Percentiles rank a stretch among this genome's conserved stretches.
Evolutionary conservation across 1,140 invertebrate species (phyloP).

Genomic region (Anastatus disparis): DNA sequence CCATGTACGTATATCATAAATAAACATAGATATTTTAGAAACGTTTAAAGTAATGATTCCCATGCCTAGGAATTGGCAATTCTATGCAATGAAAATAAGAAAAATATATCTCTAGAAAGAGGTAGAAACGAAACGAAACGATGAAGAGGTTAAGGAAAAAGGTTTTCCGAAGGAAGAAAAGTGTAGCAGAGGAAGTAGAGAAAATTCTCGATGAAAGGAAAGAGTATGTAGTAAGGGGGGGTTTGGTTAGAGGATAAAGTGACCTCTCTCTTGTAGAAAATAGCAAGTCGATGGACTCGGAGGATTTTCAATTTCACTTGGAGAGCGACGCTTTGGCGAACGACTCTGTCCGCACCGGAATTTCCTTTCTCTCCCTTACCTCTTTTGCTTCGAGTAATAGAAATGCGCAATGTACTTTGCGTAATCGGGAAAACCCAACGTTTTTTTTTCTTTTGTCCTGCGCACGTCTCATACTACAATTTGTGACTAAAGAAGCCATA

Average conservation of each 20-base stretch:
- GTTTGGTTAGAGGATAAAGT: not conserved
- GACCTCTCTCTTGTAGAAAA: not conserved
- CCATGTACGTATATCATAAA: no score
- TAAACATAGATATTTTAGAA: not conserved
- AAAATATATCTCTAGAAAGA: not conserved
- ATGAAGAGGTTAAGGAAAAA: not conserved
- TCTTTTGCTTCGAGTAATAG: no score
- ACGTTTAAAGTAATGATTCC: not conserved
- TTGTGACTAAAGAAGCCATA: no score
- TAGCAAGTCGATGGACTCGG: conserved; percentile 7
- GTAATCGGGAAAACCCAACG: no score
- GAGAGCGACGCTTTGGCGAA: no score
- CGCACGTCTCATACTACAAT: no score
- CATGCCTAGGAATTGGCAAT: not conserved
- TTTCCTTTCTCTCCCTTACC: no score
- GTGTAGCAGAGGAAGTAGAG: not conserved
- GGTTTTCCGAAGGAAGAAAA: conserved; percentile 8
- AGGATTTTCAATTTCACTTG: conserved; percentile 34
- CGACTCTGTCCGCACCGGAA: not conserved
- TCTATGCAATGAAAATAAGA: not conserved
- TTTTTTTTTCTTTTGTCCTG: no score
- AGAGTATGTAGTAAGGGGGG: not conserved
- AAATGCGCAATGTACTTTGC: not conserved
- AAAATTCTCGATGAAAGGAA: conserved; percentile 9
- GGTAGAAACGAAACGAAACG: not conserved